A percentile compares a stretch with the other conserved stretches of the same genome.
phyloP scores from a whole-genome alignment of 2,888 invertebrate species.

The Invenusta paracnida region DNA sequence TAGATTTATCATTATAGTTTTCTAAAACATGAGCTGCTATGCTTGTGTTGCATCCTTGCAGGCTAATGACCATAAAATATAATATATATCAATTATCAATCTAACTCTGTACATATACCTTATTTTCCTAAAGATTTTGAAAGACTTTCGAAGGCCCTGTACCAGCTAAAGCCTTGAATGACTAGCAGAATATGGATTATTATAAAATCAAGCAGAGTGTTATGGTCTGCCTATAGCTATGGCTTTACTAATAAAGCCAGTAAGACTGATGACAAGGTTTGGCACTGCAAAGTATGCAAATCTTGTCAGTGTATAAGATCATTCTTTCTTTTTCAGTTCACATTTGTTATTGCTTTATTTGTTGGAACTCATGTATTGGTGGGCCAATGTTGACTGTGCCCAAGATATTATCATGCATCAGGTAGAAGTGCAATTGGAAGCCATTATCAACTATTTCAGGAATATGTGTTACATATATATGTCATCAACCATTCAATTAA shows the following conservation, averaged over 20 bases:
- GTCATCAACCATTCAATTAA: not conserved
- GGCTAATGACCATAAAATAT: too few relatives aligned
- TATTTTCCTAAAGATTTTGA: too few relatives aligned
- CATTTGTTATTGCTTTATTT: not conserved
- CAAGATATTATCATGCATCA: not conserved
- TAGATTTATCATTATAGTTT: too few relatives aligned
- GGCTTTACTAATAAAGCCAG: slow-evolving; percentile 23
- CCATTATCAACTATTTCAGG: not conserved
- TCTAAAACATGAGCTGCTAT: too few relatives aligned
- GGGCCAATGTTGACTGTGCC: not conserved
- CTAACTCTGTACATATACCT: too few relatives aligned
- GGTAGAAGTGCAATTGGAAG: not conserved
- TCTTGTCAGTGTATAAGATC: not conserved
- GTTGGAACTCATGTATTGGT: slow-evolving; percentile 19
- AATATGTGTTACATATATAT: not conserved
- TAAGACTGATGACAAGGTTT: not conserved
- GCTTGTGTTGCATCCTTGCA: too few relatives aligned
- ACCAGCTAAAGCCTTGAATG: too few relatives aligned
- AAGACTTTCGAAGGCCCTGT: too few relatives aligned
- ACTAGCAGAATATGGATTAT: not conserved
- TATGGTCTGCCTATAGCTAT: too few relatives aligned
- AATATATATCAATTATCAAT: too few relatives aligned
- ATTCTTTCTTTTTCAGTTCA: slow-evolving; percentile 3
- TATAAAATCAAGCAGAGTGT: not conserved
- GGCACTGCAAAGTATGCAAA: slow-evolving; percentile 2